These are phyloP conservation scores for Cliona cf. orientalis DNA, from an alignment of 37 sponge, comb jelly and placozoan genomes.

Conservation along the genomic window DNA sequence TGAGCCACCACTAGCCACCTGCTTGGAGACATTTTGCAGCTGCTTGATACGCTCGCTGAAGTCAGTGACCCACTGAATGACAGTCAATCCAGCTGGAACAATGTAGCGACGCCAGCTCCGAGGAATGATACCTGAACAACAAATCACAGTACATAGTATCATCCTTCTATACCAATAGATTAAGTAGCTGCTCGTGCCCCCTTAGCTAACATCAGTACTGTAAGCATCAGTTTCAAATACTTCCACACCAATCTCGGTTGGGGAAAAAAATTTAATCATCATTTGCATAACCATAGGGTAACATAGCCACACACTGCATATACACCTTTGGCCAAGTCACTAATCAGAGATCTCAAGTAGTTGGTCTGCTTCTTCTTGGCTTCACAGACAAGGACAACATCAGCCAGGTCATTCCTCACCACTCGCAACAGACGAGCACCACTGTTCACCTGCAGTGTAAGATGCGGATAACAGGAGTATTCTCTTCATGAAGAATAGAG, in stretches of 20 bases:
- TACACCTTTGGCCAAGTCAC: constrained; percentile 88
- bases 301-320: background rate
- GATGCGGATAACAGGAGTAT: too few relatives aligned
- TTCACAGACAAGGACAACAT: constrained; percentile 77
- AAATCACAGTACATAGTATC: too few relatives aligned
- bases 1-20: constrained; percentile 56
- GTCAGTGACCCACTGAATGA: constrained; percentile 94
- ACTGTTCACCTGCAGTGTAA: constrained; percentile 74
- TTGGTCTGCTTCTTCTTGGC: constrained; percentile 89
- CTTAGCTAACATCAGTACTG: too few relatives aligned
- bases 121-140: constrained; percentile 77
- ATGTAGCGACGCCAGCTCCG: constrained; percentile 83
- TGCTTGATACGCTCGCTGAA: constrained; percentile 92
- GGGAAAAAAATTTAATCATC: too few relatives aligned
- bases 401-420: constrained; percentile 71
- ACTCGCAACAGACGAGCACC: constrained; percentile 63
- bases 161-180: too few relatives aligned
- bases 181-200: too few relatives aligned
- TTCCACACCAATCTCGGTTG: too few relatives aligned
- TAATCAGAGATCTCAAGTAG: constrained; percentile 81
- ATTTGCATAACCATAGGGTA: too few relatives aligned
- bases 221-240: too few relatives aligned
- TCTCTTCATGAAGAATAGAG: too few relatives aligned
- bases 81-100: constrained; percentile 86
- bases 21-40: constrained; percentile 74